phyloP scores from a whole-genome alignment of 2,113 vertebrate genomes.

The Campylorhamphus procurvoides region DNA sequence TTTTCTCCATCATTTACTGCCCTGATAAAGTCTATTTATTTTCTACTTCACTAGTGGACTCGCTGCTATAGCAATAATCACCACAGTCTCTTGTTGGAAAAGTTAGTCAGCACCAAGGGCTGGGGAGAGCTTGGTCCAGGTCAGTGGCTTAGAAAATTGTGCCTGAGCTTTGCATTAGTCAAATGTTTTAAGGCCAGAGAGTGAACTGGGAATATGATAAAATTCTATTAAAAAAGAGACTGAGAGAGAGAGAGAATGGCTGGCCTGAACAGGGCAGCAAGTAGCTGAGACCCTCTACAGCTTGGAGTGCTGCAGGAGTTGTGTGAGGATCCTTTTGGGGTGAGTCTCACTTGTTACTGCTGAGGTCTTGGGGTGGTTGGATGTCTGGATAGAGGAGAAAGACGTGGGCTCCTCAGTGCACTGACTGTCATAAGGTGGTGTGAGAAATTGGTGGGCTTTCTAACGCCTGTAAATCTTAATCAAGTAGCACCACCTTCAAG shows the following conservation, averaged over 20 bases:
- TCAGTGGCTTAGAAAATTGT: conserved; percentile 51
- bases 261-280: background rate
- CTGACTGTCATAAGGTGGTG: background rate
- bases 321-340: background rate
- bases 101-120: background rate
- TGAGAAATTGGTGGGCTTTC: background rate
- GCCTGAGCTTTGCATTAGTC: background rate
- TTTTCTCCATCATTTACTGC: conserved; percentile 12
- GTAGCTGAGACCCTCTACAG: background rate
- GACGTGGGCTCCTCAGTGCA: background rate
- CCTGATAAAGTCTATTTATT: conserved; percentile 21
- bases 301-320: background rate
- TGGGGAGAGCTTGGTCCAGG: background rate
- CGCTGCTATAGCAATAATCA: background rate
- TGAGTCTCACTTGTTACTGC: background rate
- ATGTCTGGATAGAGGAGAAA: background rate
- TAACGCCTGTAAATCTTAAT: background rate
- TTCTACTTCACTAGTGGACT: background rate
- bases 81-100: background rate
- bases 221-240: background rate
- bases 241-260: background rate
- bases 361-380: background rate
- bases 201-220: background rate
- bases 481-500: background rate
- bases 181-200: background rate